Base-by-base conservation (phyloP, 2,797 vertebrate species). In the Odontamblyopus lacepedii region DNA sequence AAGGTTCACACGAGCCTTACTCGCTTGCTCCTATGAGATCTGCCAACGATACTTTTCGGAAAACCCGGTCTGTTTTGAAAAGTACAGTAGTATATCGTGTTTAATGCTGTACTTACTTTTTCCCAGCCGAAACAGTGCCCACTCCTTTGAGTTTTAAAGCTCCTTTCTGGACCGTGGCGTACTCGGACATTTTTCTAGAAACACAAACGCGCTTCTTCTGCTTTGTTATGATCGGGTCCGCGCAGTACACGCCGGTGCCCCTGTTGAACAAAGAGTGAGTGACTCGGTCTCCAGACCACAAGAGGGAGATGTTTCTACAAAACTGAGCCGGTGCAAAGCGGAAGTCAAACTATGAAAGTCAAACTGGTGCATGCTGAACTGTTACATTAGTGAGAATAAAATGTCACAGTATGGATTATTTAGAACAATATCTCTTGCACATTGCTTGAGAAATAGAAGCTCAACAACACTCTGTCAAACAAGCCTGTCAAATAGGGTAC, bases 111-210 rank as follows among this genome's bases (percentile, higher is more conserved):
- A 78, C 90, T 57, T 78, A 94, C 94, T 92, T 94, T 81, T 94
- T 94, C 0, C 90, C 92, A 2, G 86, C 75, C 6, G 93, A 88
- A 26, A 91, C 3, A 1, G 13, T 35, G 2, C 88, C 92, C 0
- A 68, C 0, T 1, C 92, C 92, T 78, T 94, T 94, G 0, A 94
- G 29, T 78, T 93, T 94, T 51, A 94, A 77, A 15, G 85, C 6
- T n/a, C 91, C 84, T 68, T 90, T 94, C 77, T 94, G 92, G 0
- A 79, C 79, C 0, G 19, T 1, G 0, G 2, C 66, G 70, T 94
- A 94, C 6, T 94, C 93, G 0, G 94, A 88, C 94, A 94, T 94
- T 6, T 88, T 88, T 48, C 64, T 0, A 63, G n/a, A 50, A 48
- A 65, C 55, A 5, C 48, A 5, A 16, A 70, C 2, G 5, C 29